Evolutionary conservation across 1,140 invertebrate genomes (phyloP), one percentile per base, ranked within the genome.

Genomic region (Ganaspis sp.): DNA sequence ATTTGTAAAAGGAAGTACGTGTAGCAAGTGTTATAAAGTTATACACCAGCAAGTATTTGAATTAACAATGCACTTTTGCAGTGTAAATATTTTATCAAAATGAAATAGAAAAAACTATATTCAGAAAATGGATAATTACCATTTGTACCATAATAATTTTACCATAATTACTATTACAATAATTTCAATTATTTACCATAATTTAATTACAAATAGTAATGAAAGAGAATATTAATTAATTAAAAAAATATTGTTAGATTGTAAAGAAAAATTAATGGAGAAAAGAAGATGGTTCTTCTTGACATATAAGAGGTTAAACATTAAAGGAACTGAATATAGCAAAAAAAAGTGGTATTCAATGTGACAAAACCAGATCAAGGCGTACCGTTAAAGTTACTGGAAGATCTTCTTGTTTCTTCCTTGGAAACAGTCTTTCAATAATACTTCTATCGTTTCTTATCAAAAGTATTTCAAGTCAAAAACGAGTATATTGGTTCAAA

Each of bases 361-460:
- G 58, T 64, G 58, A 64, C 58, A 64, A 64, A 64, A 64, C 58
- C 58, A 64, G 58, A 64, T 64, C 58, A 12, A 26, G 58, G 15
- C 23, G 58, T 64, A 64, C 58, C 58, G 58, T 64, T 64, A 64
- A 64, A 64, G 15, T 12, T 15, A 21, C 26, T 64, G 29, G 23
- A 29, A 64, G 23, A 64, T 64, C 12, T 64, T 64, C 23, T 64
- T 64, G 4, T n/a, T 21, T n/a, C 58, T 29, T 29, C 23, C 15
- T 64, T 64, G 58, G 58, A 64, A 34, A 64, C 26, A 29, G 58
- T 26, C 58, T 34, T 64, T 64, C 54, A 64, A 29, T 64, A 29
- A 15, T 29, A 15, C 5, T n/a, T n/a, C 58, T 11, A 64, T 64
- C 23, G 58, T 26, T 26, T 64, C 23, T 34, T n/a, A n/a, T n/a